Conservation (phyloP, 2,888 invertebrate species). For the Ephialtes manifestator region DNA sequence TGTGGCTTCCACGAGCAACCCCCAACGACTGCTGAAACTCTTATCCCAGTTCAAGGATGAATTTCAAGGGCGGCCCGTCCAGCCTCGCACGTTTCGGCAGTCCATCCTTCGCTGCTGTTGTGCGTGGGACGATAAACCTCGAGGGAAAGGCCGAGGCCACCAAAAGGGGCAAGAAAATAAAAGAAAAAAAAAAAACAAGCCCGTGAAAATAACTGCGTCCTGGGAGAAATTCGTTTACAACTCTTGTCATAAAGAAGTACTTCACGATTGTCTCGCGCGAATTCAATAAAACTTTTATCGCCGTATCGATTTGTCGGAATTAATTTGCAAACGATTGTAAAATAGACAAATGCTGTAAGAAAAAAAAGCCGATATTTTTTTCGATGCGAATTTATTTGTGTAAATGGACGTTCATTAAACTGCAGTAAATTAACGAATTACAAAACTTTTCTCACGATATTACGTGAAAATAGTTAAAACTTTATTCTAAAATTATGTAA, state of each 20-base stretch:
- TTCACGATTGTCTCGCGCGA: background rate
- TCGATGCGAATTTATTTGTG: too few relatives aligned
- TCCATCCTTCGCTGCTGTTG: constrained; percentile 56
- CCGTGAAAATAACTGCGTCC: constrained; percentile 29
- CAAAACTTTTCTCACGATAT: too few relatives aligned
- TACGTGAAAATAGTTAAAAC: too few relatives aligned
- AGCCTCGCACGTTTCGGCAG: constrained; percentile 71
- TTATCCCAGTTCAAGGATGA: constrained; percentile 84
- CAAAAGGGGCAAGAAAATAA: constrained; percentile 29
- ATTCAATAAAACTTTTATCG: constrained; percentile 5
- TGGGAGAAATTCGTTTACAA: constrained; percentile 34
- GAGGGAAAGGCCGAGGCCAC: constrained; percentile 18
- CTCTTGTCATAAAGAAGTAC: constrained; percentile 28
- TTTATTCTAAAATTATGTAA: too few relatives aligned
- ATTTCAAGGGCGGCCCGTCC: constrained; percentile 83
- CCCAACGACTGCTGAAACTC: constrained; percentile 74
- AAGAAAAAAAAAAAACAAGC: too few relatives aligned
- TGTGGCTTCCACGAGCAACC: constrained; percentile 66
- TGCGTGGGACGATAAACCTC: constrained; percentile 58
- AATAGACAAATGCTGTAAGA: background rate
- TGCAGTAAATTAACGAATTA: too few relatives aligned
- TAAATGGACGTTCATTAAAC: too few relatives aligned
- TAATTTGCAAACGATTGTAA: background rate
- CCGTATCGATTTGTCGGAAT: background rate
- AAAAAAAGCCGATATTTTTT: too few relatives aligned